These are phyloP conservation scores for Dendrophyllia cribrosa DNA, from an alignment of 64 coral and sea anemone species.

Conservation along the genomic window DNA sequence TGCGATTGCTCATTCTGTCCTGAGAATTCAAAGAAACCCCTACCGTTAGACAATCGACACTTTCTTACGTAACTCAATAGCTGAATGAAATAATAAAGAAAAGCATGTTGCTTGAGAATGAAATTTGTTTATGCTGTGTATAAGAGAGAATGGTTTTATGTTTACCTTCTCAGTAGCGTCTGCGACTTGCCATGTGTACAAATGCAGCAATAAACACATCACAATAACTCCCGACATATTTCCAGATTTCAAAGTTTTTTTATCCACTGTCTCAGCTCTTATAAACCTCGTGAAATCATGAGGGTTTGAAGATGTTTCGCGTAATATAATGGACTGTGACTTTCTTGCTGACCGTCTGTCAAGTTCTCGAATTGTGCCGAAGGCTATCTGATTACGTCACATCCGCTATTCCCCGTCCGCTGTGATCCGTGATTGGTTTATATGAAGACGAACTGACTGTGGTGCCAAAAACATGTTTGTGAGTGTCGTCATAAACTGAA, in stretches of 20 bases:
- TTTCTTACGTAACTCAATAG: neutral
- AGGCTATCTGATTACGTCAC: conserved; percentile 9
- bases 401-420: conserved; percentile 21
- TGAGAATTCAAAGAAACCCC: neutral
- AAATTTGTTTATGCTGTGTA: neutral
- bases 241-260: too few species aligned
- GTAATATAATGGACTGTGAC: neutral
- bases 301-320: neutral
- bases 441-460: neutral
- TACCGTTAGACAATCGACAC: neutral
- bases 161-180: conserved; percentile 6
- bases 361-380: conserved; percentile 14
- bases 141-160: neutral
- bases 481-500: neutral
- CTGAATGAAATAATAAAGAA: neutral
- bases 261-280: neutral
- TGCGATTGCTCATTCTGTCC: neutral
- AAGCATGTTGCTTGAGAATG: neutral
- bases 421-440: conserved; percentile 24
- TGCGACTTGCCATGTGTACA: neutral
- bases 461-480: neutral
- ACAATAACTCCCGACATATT: neutral
- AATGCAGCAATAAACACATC: neutral
- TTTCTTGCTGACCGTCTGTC: neutral
- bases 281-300: neutral